These are phyloP conservation scores for Vidua chalybeata DNA, from an alignment of 2,113 vertebrate species.

Conservation along the genomic window DNA sequence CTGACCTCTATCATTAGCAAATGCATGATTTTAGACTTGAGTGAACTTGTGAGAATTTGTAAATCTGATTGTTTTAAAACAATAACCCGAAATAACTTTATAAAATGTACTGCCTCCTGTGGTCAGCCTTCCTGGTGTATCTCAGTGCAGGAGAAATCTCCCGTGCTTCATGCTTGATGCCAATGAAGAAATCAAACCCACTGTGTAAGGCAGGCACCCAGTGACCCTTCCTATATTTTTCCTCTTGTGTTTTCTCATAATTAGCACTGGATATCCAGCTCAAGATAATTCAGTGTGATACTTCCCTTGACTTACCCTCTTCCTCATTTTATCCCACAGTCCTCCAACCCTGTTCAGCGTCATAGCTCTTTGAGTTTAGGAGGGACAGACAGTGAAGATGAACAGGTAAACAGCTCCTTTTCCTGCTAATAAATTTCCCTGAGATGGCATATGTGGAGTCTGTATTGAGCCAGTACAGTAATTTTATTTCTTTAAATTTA, in stretches of 20 bases:
- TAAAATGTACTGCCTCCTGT: not conserved
- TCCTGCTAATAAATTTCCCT: not conserved
- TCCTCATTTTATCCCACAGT: constrained; percentile 63
- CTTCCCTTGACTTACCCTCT: constrained; percentile 51
- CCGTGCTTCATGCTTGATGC: not conserved
- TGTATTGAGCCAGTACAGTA: not conserved
- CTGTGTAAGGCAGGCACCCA: not conserved
- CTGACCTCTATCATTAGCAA: not conserved
- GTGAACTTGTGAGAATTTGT: not conserved
- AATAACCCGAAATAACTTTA: not conserved
- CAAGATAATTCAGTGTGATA: not conserved
- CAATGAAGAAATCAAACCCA: not conserved
- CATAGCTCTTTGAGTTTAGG: constrained; percentile 82
- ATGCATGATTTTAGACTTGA: not conserved
- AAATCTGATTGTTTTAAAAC: not conserved
- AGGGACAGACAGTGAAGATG: constrained; percentile 80
- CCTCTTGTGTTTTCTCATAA: constrained; percentile 34
- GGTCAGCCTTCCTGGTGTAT: not conserved
- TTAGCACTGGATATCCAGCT: not conserved
- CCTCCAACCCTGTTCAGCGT: constrained; percentile 71
- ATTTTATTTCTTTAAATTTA: not conserved
- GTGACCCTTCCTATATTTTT: not conserved
- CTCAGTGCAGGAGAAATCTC: not conserved
- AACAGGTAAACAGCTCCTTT: constrained; percentile 77
- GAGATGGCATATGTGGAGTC: not conserved